Evolutionary conservation across 2,113 vertebrate species (phyloP), one percentile per base, ranked within the genome.

Genomic region (Eudyptes chrysolophus): DNA sequence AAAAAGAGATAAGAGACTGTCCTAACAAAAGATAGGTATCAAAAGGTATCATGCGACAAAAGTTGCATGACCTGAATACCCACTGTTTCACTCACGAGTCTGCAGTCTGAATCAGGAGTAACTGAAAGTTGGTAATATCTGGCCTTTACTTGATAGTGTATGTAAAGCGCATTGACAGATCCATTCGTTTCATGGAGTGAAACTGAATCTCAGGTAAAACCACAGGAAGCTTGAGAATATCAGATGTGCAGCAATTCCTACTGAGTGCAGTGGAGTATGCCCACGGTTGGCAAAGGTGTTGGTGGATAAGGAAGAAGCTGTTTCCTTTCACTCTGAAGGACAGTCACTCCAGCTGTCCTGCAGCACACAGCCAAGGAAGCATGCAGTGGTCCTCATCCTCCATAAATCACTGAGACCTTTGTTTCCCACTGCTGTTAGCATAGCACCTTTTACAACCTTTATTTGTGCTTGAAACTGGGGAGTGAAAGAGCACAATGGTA

Each of bases 141-240:
- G 38, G 26, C 44, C 70, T 82, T 68, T 64, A 19, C n/a, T 24
- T 66, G 40, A 46, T 17, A 26, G 40, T 25, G 16, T 18, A 57
- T 4, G 5, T 55, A 30, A 81, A 78, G 21, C 14, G 24, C 7
- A 0, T 48, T 68, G 62, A 80, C 16, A 77, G 78, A 80, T 62
- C 16, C 10, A 58, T 55, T 30, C 0, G 0, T 44, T 80, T 82
- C 25, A 49, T 5, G 20, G 17, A 77, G 14, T 51, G 60, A 55
- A 79, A 26, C 29, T n/a, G 84, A 65, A 83, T 68, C 42, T 36
- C 44, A 48, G 27, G 13, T 72, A 80, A 83, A 85, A 49, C 21
- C 46, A 58, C 61, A 40, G 58, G 8, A 72, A 24, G 24, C 22
- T 84, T 58, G 54, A 76, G 66, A 84, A 48, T 27, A 76, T 38